phyloP scores from a whole-genome alignment of 2,113 vertebrate species.

The Phylloscopus trochiloides region DNA sequence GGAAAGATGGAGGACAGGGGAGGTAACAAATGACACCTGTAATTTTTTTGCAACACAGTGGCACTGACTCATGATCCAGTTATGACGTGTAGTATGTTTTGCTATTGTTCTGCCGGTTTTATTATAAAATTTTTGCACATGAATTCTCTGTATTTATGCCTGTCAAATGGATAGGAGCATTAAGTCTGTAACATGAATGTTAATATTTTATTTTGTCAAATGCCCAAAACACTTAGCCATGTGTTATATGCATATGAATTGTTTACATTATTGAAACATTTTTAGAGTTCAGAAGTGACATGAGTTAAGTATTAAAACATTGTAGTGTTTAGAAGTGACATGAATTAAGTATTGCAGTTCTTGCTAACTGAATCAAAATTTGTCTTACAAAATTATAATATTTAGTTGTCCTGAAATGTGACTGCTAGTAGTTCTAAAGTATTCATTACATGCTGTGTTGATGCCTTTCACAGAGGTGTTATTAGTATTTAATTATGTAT shows the following conservation, averaged over 20 bases:
- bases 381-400: neutral
- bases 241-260: neutral
- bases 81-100: neutral
- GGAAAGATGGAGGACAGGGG: neutral
- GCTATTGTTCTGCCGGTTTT: neutral
- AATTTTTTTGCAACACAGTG: neutral
- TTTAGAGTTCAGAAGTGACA: neutral
- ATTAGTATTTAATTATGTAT: conserved; percentile 42
- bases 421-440: neutral
- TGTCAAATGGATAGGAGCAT: neutral
- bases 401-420: neutral
- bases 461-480: conserved; percentile 25
- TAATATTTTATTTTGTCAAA: neutral
- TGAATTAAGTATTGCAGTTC: neutral
- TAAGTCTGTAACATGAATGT: neutral
- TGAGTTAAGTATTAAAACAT: neutral
- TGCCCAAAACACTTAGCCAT: neutral
- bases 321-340: neutral
- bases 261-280: neutral
- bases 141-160: neutral
- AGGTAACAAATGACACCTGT: neutral
- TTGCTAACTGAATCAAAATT: neutral
- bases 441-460: neutral
- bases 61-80: neutral
- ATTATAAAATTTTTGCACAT: neutral